Conservation (phyloP, 2,797 vertebrate genomes). For the Esox masquinongy region DNA sequence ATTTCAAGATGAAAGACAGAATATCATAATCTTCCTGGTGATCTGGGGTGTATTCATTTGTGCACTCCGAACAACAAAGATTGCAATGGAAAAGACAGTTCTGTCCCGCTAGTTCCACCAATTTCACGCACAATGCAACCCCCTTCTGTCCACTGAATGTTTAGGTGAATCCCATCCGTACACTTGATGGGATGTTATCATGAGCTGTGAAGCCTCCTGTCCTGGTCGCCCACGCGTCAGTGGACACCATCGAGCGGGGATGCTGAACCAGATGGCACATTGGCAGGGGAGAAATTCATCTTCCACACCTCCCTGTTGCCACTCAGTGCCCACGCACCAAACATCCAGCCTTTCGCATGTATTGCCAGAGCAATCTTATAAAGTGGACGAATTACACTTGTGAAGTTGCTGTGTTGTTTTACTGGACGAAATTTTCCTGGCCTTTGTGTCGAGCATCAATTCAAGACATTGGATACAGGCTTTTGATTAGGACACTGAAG, state of each 20-base stretch:
- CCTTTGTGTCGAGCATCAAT: not conserved
- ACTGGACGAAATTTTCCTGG: not conserved
- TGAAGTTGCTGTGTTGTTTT: not conserved
- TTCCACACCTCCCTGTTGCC: constrained; percentile 43
- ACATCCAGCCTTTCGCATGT: constrained; percentile 27
- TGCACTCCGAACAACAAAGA: not conserved
- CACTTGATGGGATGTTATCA: not conserved
- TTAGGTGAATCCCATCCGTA: not conserved
- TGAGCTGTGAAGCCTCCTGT: constrained; percentile 35
- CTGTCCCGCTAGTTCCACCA: not conserved
- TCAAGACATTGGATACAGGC: not conserved
- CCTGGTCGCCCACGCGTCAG: constrained; percentile 40
- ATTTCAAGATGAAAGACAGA: constrained; percentile 30
- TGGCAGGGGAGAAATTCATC: constrained; percentile 57
- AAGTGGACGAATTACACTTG: not conserved
- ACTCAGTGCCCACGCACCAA: constrained; percentile 53
- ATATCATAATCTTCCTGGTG: constrained; percentile 10
- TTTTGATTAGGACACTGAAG: not conserved
- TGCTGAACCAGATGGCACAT: constrained; percentile 60
- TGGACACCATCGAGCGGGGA: constrained; percentile 40
- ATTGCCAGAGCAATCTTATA: not conserved
- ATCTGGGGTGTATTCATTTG: not conserved
- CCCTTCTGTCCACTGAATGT: not conserved
- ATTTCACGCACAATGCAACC: not conserved
- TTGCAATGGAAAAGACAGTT: not conserved